A percentile compares a stretch with the other conserved stretches of the same genome.
Conservation (phyloP, 2,888 invertebrate genomes). For the Parnassius smintheus region DNA sequence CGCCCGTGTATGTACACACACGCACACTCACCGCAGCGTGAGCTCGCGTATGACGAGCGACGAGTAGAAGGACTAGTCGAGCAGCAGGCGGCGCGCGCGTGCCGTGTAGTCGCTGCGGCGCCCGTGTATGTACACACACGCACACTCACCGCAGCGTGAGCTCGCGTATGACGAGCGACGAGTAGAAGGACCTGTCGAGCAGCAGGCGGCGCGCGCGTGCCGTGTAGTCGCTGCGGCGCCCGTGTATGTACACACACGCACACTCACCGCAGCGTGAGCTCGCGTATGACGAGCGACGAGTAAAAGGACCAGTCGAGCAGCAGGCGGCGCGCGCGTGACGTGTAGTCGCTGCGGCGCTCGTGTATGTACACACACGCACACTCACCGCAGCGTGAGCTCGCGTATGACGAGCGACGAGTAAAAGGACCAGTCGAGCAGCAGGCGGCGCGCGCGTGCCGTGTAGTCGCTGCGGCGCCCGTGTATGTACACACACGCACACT, state of each 20-base stretch:
- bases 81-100: too few species aligned
- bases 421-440: slow-evolving; percentile 99
- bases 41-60: too few species aligned
- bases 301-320: slow-evolving; percentile 95
- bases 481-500: slow-evolving; percentile 57
- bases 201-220: slow-evolving; percentile 92
- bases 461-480: slow-evolving; percentile 92
- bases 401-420: slow-evolving; percentile 99
- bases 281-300: slow-evolving; percentile 98
- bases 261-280: slow-evolving; percentile 88
- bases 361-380: slow-evolving; percentile 77
- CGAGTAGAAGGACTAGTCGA: too few species aligned
- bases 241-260: too few species aligned
- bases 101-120: too few species aligned
- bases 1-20: too few species aligned
- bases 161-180: slow-evolving; percentile 98
- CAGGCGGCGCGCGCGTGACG: slow-evolving; percentile 82
- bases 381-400: slow-evolving; percentile 89
- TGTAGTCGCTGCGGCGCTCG: slow-evolving; percentile 90
- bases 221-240: slow-evolving; percentile 54
- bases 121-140: too few species aligned
- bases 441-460: slow-evolving; percentile 91
- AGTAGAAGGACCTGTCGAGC: slow-evolving; percentile 99
- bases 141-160: slow-evolving; percentile 85
- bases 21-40: too few species aligned